Evolutionary conservation across 2,797 vertebrate species (phyloP).

Genomic region (Distichodus sexfasciatus): DNA sequence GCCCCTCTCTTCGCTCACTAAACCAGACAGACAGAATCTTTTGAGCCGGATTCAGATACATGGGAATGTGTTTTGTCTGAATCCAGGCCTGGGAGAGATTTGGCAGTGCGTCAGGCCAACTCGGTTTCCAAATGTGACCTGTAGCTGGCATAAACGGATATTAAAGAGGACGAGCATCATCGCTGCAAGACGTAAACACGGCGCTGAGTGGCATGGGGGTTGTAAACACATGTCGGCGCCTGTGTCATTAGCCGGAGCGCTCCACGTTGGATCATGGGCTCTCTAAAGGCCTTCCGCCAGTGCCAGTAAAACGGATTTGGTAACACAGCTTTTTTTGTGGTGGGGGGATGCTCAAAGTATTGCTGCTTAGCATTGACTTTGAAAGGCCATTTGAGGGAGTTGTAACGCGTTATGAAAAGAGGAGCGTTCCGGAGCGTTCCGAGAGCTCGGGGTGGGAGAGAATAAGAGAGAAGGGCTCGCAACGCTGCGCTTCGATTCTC

Average conservation of each 20-base stretch:
- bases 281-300: slow-evolving; percentile 37
- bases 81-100: not conserved
- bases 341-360: slow-evolving; percentile 56
- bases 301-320: slow-evolving; percentile 64
- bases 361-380: slow-evolving; percentile 47
- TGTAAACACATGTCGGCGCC: slow-evolving; percentile 24
- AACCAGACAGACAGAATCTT: too few species aligned
- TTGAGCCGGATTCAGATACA: too few species aligned
- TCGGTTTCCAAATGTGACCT: not conserved
- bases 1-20: too few species aligned
- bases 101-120: not conserved
- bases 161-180: slow-evolving; percentile 4
- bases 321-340: slow-evolving; percentile 49
- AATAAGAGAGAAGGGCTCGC: slow-evolving; percentile 26
- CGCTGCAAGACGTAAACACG: not conserved
- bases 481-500: slow-evolving; percentile 22
- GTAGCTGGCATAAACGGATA: not conserved
- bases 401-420: slow-evolving; percentile 27
- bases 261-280: slow-evolving; percentile 47
- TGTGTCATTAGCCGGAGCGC: slow-evolving; percentile 45
- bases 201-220: not conserved
- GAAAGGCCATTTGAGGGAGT: slow-evolving; percentile 56
- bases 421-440: not conserved
- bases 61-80: too few species aligned
- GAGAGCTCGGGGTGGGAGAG: slow-evolving; percentile 14